phyloP scores from a whole-genome alignment of 2,113 vertebrate species.

The Panthera uncia region DNA sequence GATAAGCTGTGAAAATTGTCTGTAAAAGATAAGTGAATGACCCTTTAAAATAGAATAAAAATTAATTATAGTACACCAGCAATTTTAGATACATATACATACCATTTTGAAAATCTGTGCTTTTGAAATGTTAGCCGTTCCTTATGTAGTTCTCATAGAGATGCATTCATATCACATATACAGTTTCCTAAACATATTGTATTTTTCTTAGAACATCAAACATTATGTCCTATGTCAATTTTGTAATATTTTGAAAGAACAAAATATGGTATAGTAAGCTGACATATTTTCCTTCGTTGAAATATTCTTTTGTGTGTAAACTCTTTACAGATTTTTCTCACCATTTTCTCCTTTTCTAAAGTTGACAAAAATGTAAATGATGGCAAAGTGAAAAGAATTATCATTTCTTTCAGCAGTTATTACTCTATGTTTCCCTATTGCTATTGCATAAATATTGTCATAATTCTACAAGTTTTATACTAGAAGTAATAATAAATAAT shows the following conservation, averaged over 20 bases:
- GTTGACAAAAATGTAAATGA: constrained; percentile 66
- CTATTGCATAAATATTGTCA: not conserved
- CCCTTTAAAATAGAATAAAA: constrained; percentile 45
- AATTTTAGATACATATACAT: not conserved
- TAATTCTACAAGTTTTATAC: not conserved
- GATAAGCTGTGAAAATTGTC: constrained; percentile 46
- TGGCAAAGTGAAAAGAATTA: constrained; percentile 45
- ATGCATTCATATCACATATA: not conserved
- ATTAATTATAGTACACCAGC: constrained; percentile 15
- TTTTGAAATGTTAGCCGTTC: not conserved
- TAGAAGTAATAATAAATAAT: constrained; percentile 26
- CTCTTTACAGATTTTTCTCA: constrained; percentile 67
- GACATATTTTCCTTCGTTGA: constrained; percentile 50
- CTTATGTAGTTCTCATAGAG: not conserved
- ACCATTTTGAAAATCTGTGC: not conserved
- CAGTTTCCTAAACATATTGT: constrained; percentile 50
- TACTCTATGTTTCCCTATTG: not conserved
- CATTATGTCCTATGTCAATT: constrained; percentile 58
- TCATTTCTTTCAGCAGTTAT: constrained; percentile 13
- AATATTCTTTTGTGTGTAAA: constrained; percentile 71
- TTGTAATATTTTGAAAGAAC: constrained; percentile 71
- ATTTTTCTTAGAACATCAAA: constrained; percentile 61
- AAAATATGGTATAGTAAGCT: constrained; percentile 66
- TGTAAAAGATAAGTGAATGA: constrained; percentile 11
- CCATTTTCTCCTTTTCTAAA: constrained; percentile 58